Evolutionary conservation across 1,140 invertebrate genomes (phyloP), one percentile per base, ranked within the genome.

Genomic region (Scaptomyza montana): DNA sequence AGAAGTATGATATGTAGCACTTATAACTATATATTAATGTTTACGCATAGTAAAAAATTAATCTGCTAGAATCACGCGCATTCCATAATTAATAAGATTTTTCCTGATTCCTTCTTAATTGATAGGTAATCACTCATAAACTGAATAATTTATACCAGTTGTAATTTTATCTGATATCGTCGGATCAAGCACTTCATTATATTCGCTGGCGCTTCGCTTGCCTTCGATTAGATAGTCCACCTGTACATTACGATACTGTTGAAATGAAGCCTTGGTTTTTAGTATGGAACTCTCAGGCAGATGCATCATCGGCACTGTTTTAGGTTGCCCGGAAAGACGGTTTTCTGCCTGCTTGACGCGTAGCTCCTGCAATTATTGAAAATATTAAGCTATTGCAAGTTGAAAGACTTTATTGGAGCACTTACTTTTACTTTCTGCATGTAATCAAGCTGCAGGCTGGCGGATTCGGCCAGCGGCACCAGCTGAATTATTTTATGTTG

Each of bases 301-400:
- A 28, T 50, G 50, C 0, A 90, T 46, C 7, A 2, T 3, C 33
- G 33, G 33, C 33, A 9, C 2, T 9, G 33, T 8, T 8, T 25
- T 8, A 0, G 47, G 54, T 5, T 72, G 68, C 45, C 33, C 75
- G n/a, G 80, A 74, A 16, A 92, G 54, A 7, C 91, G 77, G 53
- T 92, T 66, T 21, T 82, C 80, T 5, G 91, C 91, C 57, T 92
- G 91, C 67, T 85, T 66, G 47, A 89, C 51, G 51, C 89, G 78
- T 5, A 90, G 10, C 45, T 89, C 74, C 87, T 91, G 19, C n/a
- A 53, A 45, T 3, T 0, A 33, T 57, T 10, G 2, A 7, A 39
- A 12, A 28, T 13, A 12, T 1, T 49, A n/a, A 60, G 30, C 8
- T 12, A 47, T n/a, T 9, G n/a, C 0, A 36, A 36, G 21, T 41